phyloP scores from a whole-genome alignment of 2,113 vertebrate genomes.

The Heterocephalus glaber region DNA sequence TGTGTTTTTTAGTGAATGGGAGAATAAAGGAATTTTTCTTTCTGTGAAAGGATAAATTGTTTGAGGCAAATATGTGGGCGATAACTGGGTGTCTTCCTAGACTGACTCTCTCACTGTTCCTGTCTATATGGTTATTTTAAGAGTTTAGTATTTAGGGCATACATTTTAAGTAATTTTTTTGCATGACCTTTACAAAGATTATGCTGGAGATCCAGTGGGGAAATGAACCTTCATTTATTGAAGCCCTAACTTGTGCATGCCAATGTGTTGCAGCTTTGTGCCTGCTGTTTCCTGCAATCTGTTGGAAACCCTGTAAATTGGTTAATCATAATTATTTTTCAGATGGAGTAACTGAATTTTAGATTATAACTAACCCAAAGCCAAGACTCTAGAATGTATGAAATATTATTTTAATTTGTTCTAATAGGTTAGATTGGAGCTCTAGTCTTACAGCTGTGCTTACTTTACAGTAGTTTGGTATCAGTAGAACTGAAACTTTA shows the following conservation, averaged over 20 bases:
- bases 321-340: neutral
- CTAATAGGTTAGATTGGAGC: neutral
- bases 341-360: neutral
- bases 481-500: neutral
- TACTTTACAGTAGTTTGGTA: neutral
- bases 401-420: neutral
- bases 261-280: neutral
- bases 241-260: neutral
- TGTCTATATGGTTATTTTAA: neutral
- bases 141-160: neutral
- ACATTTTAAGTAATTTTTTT: conserved; percentile 18
- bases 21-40: neutral
- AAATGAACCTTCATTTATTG: neutral
- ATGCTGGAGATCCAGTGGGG: neutral
- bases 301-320: neutral
- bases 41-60: neutral
- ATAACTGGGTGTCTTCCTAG: neutral
- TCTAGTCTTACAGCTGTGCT: neutral
- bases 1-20: neutral
- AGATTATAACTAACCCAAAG: neutral
- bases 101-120: neutral
- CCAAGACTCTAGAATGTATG: neutral
- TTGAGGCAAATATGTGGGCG: conserved; percentile 3
- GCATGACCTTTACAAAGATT: conserved; percentile 18
- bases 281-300: neutral